Conservation (phyloP, 2,113 vertebrate species). For the Toxotes chatareus region DNA sequence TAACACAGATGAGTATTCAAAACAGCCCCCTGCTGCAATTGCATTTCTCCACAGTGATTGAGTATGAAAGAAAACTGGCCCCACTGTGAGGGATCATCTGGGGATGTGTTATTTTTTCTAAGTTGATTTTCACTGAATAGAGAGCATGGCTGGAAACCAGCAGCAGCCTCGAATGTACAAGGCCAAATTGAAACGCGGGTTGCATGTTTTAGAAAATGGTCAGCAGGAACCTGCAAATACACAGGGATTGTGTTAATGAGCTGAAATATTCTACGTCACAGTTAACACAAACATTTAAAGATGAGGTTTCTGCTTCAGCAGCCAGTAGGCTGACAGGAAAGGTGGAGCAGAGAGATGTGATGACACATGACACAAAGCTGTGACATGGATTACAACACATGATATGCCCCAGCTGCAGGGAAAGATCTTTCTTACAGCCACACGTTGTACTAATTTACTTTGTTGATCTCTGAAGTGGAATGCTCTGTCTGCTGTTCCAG, state of each 20-base stretch:
- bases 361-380: conserved; percentile 5
- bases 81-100: background rate
- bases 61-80: background rate
- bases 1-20: background rate
- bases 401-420: background rate
- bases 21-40: background rate
- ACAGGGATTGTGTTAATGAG: background rate
- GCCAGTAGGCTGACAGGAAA: background rate
- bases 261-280: background rate
- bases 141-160: background rate
- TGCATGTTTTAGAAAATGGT: background rate
- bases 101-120: background rate
- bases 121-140: background rate
- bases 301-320: background rate
- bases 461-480: conserved; percentile 30
- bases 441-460: conserved; percentile 20
- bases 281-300: background rate
- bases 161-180: background rate
- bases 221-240: background rate
- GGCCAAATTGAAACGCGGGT: background rate
- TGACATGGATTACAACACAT: conserved; percentile 2
- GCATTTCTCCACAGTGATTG: background rate
- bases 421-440: background rate
- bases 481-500: conserved; percentile 25
- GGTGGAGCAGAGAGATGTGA: background rate